A percentile compares a stretch with the other conserved stretches of the same genome.
These are phyloP conservation scores for Montipora efflorescens DNA, from an alignment of 64 coral and sea anemone genomes.

Conservation along the genomic window DNA sequence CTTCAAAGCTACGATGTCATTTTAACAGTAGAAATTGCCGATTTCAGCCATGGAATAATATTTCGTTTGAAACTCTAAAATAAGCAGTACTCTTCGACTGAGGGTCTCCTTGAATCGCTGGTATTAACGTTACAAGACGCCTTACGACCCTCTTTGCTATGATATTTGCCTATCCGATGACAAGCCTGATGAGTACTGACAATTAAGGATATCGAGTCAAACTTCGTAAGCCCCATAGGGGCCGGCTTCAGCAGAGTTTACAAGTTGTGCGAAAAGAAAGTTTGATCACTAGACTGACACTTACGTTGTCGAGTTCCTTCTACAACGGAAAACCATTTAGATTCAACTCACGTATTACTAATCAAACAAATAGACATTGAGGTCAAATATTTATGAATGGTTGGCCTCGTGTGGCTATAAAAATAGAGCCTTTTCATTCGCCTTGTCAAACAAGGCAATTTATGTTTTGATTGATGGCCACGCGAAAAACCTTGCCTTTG, in stretches of 20 bases:
- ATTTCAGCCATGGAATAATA: background rate
- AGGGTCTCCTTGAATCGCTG: background rate
- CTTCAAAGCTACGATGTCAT: too few species aligned
- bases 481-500: background rate
- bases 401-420: background rate
- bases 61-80: background rate
- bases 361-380: background rate
- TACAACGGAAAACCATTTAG: constrained; percentile 4
- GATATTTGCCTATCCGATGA: too few species aligned
- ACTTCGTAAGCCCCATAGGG: background rate
- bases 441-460: background rate
- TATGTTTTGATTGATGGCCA: background rate
- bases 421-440: background rate
- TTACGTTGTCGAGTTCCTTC: background rate
- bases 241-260: background rate
- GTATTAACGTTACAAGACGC: background rate
- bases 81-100: too few species aligned
- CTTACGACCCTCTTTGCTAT: too few species aligned
- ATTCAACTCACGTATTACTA: constrained; percentile 23
- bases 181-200: too few species aligned
- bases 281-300: background rate
- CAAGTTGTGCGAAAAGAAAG: background rate
- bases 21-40: too few species aligned
- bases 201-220: background rate
- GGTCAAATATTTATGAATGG: constrained; percentile 7